Percentiles rank a stretch among this genome's conserved stretches.
Conservation (phyloP, 2,797 vertebrate genomes). For the Arnoldichthys spilopterus region DNA sequence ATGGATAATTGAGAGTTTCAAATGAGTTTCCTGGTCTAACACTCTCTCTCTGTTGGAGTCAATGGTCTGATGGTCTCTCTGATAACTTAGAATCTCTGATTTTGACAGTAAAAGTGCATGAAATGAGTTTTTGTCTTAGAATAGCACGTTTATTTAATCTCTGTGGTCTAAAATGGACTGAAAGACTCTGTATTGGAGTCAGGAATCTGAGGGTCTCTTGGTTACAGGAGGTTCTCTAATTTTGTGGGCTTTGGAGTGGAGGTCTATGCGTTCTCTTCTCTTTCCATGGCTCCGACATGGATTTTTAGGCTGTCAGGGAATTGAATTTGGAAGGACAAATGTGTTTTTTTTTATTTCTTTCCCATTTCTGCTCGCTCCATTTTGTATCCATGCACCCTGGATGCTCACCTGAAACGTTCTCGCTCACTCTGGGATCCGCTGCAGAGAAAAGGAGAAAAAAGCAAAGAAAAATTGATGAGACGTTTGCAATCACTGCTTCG, state of each 20-base stretch:
- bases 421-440: conserved; percentile 93
- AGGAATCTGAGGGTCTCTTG: background rate
- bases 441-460: conserved; percentile 44
- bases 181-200: too few relatives aligned
- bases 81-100: too few relatives aligned
- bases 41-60: too few relatives aligned
- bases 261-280: conserved; percentile 13
- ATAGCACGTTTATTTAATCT: too few relatives aligned
- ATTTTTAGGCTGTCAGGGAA: conserved; percentile 63
- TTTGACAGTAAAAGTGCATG: too few relatives aligned
- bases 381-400: background rate
- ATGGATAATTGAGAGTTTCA: too few relatives aligned
- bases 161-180: too few relatives aligned
- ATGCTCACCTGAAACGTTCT: conserved; percentile 88
- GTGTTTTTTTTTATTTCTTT: conserved; percentile 41
- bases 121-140: too few relatives aligned
- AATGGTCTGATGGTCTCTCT: too few relatives aligned
- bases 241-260: background rate
- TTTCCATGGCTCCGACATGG: conserved; percentile 52
- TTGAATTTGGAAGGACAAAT: conserved; percentile 57
- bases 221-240: background rate
- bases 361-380: conserved; percentile 13
- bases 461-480: conserved; percentile 24
- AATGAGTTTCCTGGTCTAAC: too few relatives aligned
- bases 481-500: conserved; percentile 35